Base-by-base conservation (phyloP, 2,888 invertebrate genomes). In the Xylophagus ater region DNA sequence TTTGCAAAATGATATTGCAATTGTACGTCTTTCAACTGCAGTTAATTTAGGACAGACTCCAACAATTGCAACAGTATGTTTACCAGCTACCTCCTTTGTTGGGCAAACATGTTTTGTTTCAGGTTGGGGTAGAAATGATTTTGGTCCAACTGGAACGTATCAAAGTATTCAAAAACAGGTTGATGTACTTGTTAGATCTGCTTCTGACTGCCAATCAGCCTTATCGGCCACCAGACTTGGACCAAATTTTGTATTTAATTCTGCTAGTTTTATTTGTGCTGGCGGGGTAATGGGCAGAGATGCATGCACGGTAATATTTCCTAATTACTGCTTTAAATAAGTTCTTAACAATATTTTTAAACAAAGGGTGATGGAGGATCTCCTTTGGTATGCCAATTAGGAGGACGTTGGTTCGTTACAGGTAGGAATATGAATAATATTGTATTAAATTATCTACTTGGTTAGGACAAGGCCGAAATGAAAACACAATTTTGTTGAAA, bases 51-150 rank as follows among this genome's bases (percentile, higher is more conserved):
- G 73, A 1, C 60, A 72, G 6, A 68, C 66, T 2, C 58, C 68
- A 2, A 75, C 74, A 0, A 71, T 81, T 12, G 73, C 73, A 44
- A 73, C 75, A 18, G 71, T 73, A 7, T 81, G 81, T 51, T 59
- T 79, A 36, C 74, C 76, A 10, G 58, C 70, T 1, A 51, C 66
- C 2, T 47, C 64, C 45, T 66, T 65, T 50, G 58, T 68, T 34
- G 74, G 75, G 10, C 70, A 71, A 54, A 70, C 57, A 50, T 53
- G 62, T 53, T 71, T 70, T 65, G 81, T 83, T 0, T 68, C 81
- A n/a, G 92, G 92, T 9, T 92, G 90, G 88, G 92, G 92, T 10
- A 83, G 86, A 56, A 71, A 84, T 48, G 76, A 79, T 48, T 92
- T 83, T 45, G 68, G 65, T 53, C 37, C 65, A 70, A 12, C 59